Percentiles rank a stretch among this genome's conserved stretches.
Conservation (phyloP, 2,797 vertebrate species). For the Fundulus diaphanus region DNA sequence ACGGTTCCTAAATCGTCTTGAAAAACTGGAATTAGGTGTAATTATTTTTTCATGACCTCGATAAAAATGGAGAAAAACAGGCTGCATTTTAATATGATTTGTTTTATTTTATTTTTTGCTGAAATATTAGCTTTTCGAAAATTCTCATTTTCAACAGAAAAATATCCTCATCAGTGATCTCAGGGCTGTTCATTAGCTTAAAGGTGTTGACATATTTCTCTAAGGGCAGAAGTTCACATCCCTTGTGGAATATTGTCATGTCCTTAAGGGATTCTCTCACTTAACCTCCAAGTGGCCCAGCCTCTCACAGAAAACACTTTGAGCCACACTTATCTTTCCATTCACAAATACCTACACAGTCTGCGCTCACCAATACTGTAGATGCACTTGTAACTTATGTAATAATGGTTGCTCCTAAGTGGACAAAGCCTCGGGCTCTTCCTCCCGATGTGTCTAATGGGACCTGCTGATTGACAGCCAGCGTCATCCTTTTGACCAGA, state of each 20-base stretch:
- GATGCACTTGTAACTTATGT: constrained; percentile 36
- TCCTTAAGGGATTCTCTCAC: constrained; percentile 56
- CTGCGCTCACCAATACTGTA: constrained; percentile 37
- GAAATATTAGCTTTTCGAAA: not conserved
- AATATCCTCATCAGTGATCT: not conserved
- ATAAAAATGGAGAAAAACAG: not conserved
- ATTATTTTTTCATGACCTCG: not conserved
- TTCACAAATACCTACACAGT: constrained; percentile 18
- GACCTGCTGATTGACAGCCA: constrained; percentile 66
- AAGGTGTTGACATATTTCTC: constrained; percentile 33
- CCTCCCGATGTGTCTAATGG: constrained; percentile 60
- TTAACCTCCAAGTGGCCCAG: constrained; percentile 70
- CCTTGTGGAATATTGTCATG: constrained; percentile 49
- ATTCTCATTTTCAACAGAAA: not conserved
- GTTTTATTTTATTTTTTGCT: not conserved
- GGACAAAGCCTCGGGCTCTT: constrained; percentile 59
- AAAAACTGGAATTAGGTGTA: not conserved
- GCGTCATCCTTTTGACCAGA: constrained; percentile 52
- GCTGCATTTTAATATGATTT: too few species aligned
- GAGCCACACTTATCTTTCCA: constrained; percentile 23
- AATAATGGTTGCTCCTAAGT: constrained; percentile 54
- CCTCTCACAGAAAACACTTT: constrained; percentile 56
- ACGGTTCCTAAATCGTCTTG: not conserved
- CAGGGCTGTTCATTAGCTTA: constrained; percentile 7
- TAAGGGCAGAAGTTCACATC: constrained; percentile 50